Evolutionary conservation across 2,797 vertebrate genomes (phyloP), one percentile per base, ranked within the genome.

Genomic region (Graptemys geographica): DNA sequence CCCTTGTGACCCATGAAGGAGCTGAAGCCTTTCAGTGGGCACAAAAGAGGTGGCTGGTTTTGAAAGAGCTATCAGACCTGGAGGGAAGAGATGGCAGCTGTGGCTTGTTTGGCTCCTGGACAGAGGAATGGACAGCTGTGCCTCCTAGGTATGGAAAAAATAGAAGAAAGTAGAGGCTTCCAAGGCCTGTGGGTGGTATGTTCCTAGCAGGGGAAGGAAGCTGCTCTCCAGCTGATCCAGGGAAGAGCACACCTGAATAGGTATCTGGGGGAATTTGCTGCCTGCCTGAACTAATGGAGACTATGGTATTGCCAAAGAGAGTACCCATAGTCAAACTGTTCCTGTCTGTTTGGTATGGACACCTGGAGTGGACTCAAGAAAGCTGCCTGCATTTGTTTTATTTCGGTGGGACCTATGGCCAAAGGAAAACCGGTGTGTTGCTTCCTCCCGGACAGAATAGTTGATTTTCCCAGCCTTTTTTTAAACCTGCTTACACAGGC

Each of bases 401-500:
- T 85, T 95, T 87, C 37, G 57, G 41, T 53, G 56, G 28, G 78
- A 79, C 47, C 90, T 74, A n/a, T 0, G 5, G 81, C 76, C 82
- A 55, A 81, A 95, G 86, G 95, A 81, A 92, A 76, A 33, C 49
- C 8, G 9, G 33, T n/a, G 31, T 2, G 0, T 84, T 95, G 83
- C 86, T 95, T 90, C 86, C 72, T 25, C 86, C 76, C 88, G 90
- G 56, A 69, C 69, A 84, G 84, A 94, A 31, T 53, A 88, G 84
- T 94, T 90, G 16, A n/a, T n/a, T n/a, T 65, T 9, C 5, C 62
- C 62, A 19, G 33, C 33, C 33, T n/a, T 19, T 65, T 56, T n/a
- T 19, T n/a, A 8, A 65, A 65, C 18, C 33, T 65, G 62, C 33
- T 65, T 65, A 65, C 16, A 65, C 6, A 18, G 6, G 33, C 33